Evolutionary conservation across 2,113 vertebrate genomes (phyloP).

Genomic region (Alligator sinensis): DNA sequence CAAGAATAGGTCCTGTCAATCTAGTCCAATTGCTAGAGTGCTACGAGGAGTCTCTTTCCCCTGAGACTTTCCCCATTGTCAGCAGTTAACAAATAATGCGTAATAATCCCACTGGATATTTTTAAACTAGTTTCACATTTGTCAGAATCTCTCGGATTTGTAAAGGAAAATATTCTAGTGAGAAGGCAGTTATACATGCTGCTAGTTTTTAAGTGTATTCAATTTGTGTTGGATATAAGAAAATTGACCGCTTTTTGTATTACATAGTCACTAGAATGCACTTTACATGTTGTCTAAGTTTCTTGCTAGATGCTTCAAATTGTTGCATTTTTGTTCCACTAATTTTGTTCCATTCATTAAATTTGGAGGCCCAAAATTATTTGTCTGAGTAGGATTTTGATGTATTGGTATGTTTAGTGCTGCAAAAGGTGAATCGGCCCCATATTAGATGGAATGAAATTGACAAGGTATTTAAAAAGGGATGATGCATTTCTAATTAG

Average conservation of each 20-base stretch:
- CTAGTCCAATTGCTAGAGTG: background rate
- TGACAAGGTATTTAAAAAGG: slow-evolving; percentile 70
- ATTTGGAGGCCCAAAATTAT: background rate
- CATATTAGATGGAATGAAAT: slow-evolving; percentile 54
- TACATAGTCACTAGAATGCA: too few species aligned
- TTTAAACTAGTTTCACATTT: background rate
- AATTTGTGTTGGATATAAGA: background rate
- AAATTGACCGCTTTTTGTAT: background rate
- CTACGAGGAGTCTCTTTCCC: background rate
- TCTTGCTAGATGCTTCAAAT: background rate
- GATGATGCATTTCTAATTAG: slow-evolving; percentile 75
- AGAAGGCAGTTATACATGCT: background rate
- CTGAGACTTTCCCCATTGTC: background rate
- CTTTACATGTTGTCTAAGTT: background rate
- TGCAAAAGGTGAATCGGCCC: slow-evolving; percentile 44
- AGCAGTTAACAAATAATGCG: background rate
- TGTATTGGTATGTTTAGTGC: background rate
- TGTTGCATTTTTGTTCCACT: background rate
- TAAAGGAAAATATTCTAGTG: background rate
- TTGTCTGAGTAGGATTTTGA: background rate
- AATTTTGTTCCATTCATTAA: background rate
- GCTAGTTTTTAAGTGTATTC: background rate
- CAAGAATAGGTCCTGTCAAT: background rate
- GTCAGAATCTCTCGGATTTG: background rate
- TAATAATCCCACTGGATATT: background rate